Evolutionary conservation across 2,113 vertebrate genomes (phyloP).

Genomic region (Irena cyanogastra): DNA sequence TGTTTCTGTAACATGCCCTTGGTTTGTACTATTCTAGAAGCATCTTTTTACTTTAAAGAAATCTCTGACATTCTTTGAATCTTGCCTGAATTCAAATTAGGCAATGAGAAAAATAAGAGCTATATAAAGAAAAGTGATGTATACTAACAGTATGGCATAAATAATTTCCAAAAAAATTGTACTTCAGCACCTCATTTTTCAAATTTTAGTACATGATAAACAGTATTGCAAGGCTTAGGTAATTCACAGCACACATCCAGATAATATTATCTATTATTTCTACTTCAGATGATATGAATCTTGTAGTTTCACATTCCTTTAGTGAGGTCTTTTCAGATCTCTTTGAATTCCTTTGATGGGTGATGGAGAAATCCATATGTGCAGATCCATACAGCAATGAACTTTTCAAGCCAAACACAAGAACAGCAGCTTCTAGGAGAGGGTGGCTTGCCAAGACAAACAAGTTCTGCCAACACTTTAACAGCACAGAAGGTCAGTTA

Average conservation of each 20-base stretch:
- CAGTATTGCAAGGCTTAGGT: neutral
- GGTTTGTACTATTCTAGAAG: neutral
- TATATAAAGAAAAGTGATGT: neutral
- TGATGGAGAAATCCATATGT: neutral
- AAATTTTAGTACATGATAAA: neutral
- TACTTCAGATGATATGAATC: neutral
- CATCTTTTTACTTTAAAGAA: neutral
- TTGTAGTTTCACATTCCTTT: neutral
- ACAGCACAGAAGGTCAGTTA: conserved; percentile 36
- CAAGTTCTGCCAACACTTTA: conserved; percentile 32
- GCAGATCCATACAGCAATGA: neutral
- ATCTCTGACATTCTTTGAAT: neutral
- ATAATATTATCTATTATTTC: neutral
- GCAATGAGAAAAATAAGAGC: neutral
- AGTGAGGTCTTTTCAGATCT: neutral
- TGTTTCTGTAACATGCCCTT: neutral
- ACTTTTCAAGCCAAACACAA: neutral
- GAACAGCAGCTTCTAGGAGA: neutral
- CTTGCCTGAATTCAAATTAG: neutral
- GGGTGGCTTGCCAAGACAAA: conserved; percentile 40
- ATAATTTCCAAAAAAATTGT: neutral
- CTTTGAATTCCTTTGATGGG: neutral
- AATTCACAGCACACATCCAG: neutral
- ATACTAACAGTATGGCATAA: neutral
- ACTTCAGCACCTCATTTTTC: neutral